Percentiles rank a stretch among this genome's conserved stretches.
Conservation (phyloP, 2,113 vertebrate species). For the Gymnobelideus leadbeateri region DNA sequence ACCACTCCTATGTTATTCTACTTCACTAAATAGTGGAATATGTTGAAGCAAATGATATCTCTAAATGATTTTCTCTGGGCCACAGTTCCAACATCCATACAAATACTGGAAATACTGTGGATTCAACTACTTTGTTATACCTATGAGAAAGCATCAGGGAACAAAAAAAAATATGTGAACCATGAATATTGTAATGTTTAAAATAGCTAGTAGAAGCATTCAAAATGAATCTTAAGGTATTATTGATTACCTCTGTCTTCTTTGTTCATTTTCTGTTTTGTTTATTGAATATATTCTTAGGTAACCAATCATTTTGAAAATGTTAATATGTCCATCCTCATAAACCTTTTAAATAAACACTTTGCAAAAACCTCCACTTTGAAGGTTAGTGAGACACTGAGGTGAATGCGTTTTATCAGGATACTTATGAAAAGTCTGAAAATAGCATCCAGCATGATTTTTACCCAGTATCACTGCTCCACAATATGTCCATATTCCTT, state of each 20-base stretch:
- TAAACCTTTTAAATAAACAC: constrained; percentile 28
- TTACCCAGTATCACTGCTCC: background rate
- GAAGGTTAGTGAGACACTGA: background rate
- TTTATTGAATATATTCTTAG: background rate
- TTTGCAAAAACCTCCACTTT: background rate
- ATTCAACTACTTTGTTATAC: background rate
- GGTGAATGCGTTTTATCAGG: background rate
- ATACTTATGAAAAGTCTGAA: background rate
- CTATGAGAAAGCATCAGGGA: background rate
- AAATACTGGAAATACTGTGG: constrained; percentile 1
- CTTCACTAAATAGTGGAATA: background rate
- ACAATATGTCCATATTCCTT: background rate
- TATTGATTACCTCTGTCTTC: background rate
- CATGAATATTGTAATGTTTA: background rate
- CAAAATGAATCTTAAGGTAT: constrained; percentile 18
- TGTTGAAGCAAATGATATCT: constrained; percentile 6
- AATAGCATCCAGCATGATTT: background rate
- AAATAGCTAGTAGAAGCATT: background rate
- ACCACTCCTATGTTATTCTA: constrained; percentile 49
- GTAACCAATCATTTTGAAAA: background rate
- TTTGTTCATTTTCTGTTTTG: background rate
- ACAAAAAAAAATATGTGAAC: background rate
- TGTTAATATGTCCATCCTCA: background rate
- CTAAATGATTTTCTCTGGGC: constrained; percentile 54
- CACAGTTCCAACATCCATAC: background rate